Base-by-base conservation (phyloP, 2,113 vertebrate species). In the Alexandromys fortis region DNA sequence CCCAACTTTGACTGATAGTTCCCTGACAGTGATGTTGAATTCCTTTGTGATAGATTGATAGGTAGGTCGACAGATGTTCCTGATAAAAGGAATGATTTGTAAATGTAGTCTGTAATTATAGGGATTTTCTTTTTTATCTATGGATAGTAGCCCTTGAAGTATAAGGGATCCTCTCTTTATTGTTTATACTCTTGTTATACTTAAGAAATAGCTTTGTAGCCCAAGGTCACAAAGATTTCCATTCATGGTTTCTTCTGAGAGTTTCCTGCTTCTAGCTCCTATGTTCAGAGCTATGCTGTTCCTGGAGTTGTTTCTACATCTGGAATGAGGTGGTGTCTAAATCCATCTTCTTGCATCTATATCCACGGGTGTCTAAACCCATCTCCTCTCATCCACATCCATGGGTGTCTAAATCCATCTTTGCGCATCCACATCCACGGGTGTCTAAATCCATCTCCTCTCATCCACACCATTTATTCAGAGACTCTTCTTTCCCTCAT, bases 191-290 rank as follows among this genome's bases (percentile, higher is more conserved):
- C 88, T 73, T 73, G 58, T 3, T 89, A 42, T 11, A 72, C 13
- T 49, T 96, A 76, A 38, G 8, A 94, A 89, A 33, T 33, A 33
- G 21, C 35, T 88, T 21, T 75, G 22, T 94, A 77, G 75, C 1
- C 1, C 10, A 42, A 72, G 30, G 45, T 65, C 49, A 7, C 30
- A 33, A 87, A 85, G 21, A 68, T 70, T 82, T 63, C 49, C 45
- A 82, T 42, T 33, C 10, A 68, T 88, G 14, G 49, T 92, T 96
- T 92, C 79, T 92, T 75, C 63, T 58, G 38, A 75, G 55, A 61
- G 35, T 95, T 78, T 87, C 73, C 61, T 61, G 22, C 21, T 87
- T 94, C 76, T 85, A 42, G 6, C n/a, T 24, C 38, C 49, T 45
- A 6, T 89, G 17, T 21, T 45, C 30, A 86, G 5, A 19, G 63